These are phyloP conservation scores for Schrankia costaestrigalis DNA, from an alignment of 2,888 invertebrate genomes.

Conservation along the genomic window DNA sequence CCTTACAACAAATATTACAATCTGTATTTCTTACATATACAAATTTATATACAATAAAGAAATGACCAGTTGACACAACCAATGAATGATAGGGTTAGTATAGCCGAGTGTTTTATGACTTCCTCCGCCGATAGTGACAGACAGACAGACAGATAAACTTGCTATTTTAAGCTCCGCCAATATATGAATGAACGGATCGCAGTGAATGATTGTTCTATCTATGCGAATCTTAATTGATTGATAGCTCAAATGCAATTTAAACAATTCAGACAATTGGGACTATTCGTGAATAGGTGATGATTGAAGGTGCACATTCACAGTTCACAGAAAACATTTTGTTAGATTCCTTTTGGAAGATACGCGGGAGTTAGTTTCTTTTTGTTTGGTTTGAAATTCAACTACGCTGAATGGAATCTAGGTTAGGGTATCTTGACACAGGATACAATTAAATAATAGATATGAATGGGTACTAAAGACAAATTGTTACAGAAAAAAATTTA, in stretches of 20 bases:
- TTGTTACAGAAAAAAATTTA: no score
- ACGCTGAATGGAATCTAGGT: no score
- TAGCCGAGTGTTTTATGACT: constrained; percentile 69
- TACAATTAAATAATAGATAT: no score
- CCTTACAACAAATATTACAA: background rate
- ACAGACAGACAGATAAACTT: constrained; percentile 52
- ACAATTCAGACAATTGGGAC: no score
- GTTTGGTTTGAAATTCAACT: no score
- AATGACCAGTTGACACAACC: constrained; percentile 48
- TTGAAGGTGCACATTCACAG: no score
- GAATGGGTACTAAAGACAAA: no score
- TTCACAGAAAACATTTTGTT: no score
- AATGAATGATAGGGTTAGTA: constrained; percentile 53
- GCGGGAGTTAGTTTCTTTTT: no score
- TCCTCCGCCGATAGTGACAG: constrained; percentile 48
- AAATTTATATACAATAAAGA: constrained; percentile 40
- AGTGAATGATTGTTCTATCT: constrained; percentile 51
- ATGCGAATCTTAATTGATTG: constrained; percentile 34
- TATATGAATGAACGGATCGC: constrained; percentile 50
- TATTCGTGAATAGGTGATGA: no score
- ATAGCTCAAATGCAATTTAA: background rate
- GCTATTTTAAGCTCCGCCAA: constrained; percentile 54
- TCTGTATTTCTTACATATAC: constrained; percentile 15
- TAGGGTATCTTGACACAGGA: no score
- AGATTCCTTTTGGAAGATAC: no score